Conservation (phyloP, 1,140 invertebrate genomes). For the Propsilocerus akamusi region DNA sequence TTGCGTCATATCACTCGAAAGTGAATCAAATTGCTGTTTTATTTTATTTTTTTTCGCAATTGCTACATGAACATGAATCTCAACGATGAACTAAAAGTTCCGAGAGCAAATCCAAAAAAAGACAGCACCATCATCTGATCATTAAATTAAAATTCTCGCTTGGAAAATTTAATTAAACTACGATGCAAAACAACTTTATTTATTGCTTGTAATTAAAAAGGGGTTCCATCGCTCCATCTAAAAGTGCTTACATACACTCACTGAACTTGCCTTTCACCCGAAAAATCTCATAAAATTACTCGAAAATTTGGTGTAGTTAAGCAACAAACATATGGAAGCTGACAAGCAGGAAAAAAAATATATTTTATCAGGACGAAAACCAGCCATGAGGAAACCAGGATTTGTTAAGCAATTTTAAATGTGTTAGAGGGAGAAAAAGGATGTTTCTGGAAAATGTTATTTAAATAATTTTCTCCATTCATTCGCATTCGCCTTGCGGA, state of each 20-base stretch:
- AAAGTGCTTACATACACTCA: background rate
- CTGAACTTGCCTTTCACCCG: background rate
- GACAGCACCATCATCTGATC: background rate
- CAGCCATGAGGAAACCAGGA: too few relatives aligned
- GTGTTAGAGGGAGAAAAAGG: background rate
- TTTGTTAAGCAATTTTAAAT: too few relatives aligned
- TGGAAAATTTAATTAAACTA: background rate
- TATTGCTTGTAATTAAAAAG: conserved; percentile 4
- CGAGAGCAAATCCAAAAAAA: too few relatives aligned
- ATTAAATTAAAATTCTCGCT: background rate
- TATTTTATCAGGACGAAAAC: too few relatives aligned
- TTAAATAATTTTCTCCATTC: too few relatives aligned
- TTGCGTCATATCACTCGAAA: too few relatives aligned
- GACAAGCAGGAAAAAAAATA: background rate
- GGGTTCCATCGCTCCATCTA: background rate
- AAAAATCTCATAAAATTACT: conserved; percentile 2
- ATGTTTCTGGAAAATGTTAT: background rate
- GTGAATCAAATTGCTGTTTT: too few relatives aligned
- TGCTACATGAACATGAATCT: too few relatives aligned
- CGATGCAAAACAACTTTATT: conserved; percentile 3
- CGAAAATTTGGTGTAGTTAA: background rate
- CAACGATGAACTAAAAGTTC: too few relatives aligned
- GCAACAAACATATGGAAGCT: background rate
- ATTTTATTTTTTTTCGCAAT: too few relatives aligned
- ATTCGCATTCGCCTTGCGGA: too few relatives aligned